Evolutionary conservation across 2,888 invertebrate genomes (phyloP).

Genomic region (Polymixis lichenea): DNA sequence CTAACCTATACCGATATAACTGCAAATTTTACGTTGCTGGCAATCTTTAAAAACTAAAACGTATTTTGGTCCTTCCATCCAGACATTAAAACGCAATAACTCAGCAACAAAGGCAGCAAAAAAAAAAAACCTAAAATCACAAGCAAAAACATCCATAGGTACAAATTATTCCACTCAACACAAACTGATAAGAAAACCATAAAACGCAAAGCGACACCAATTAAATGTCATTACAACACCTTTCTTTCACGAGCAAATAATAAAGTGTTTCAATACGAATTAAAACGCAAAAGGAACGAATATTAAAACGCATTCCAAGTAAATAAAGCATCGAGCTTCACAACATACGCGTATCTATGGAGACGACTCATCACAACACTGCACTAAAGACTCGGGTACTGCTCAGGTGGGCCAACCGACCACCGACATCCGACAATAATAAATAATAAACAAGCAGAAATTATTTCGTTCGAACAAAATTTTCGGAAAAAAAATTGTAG

Average conservation of each 20-base stretch:
- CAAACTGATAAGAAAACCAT: background rate
- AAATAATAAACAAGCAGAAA: constrained; percentile 12
- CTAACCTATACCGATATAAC: no score
- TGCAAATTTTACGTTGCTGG: no score
- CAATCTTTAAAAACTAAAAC: background rate
- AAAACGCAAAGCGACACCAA: background rate
- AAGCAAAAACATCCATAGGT: background rate
- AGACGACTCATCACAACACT: constrained; percentile 41
- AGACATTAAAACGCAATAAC: background rate
- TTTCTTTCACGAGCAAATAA: background rate
- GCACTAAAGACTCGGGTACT: constrained; percentile 30
- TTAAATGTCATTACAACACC: background rate
- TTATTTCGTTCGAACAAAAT: background rate
- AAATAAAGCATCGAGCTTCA: constrained; percentile 37
- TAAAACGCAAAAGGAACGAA: constrained; percentile 12
- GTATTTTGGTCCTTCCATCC: background rate
- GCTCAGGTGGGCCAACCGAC: constrained; percentile 25
- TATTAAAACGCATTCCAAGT: constrained; percentile 31
- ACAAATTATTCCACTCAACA: background rate
- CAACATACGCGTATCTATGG: constrained; percentile 48
- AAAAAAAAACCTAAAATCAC: background rate
- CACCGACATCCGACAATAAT: constrained; percentile 3
- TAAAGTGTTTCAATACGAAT: constrained; percentile 12
- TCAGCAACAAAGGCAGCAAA: background rate
- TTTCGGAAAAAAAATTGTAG: background rate